Conservation (phyloP, 2,888 invertebrate species). For the Melanostoma scalare region DNA sequence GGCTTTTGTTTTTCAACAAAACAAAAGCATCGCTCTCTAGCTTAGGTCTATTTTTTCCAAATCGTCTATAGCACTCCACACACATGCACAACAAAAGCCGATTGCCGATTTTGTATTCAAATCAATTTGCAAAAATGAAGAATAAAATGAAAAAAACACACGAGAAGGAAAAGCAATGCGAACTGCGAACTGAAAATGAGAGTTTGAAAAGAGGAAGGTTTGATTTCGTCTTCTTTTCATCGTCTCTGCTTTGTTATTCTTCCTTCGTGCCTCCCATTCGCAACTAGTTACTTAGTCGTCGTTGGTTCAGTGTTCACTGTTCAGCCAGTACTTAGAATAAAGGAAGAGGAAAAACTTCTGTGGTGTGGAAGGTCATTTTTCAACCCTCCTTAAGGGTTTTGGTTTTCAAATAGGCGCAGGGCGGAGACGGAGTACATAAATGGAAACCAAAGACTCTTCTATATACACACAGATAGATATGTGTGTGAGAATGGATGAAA, state of each 20-base stretch:
- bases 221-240: constrained; percentile 30
- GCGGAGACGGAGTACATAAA: constrained; percentile 36
- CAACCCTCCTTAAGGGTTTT: constrained; percentile 69
- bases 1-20: constrained; percentile 1
- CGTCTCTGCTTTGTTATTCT: constrained; percentile 38
- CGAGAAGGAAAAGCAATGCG: constrained; percentile 1
- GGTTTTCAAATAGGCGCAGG: constrained; percentile 19
- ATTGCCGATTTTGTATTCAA: constrained; percentile 43
- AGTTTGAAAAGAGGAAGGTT: constrained; percentile 47
- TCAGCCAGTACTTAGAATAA: constrained; percentile 17
- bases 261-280: constrained; percentile 37
- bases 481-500: constrained; percentile 1
- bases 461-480: neutral
- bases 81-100: constrained; percentile 33
- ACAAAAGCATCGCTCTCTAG: too few relatives aligned
- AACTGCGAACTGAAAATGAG: constrained; percentile 69
- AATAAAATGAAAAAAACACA: constrained; percentile 24
- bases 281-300: constrained; percentile 31
- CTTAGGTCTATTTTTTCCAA: too few relatives aligned
- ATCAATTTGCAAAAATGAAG: constrained; percentile 16
- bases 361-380: constrained; percentile 71
- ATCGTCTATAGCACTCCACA: neutral
- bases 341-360: constrained; percentile 69
- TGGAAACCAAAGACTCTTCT: constrained; percentile 11
- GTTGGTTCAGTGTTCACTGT: constrained; percentile 15